These are phyloP conservation scores for Drosophila ficusphila DNA, from an alignment of 1,140 invertebrate genomes.

Conservation along the genomic window DNA sequence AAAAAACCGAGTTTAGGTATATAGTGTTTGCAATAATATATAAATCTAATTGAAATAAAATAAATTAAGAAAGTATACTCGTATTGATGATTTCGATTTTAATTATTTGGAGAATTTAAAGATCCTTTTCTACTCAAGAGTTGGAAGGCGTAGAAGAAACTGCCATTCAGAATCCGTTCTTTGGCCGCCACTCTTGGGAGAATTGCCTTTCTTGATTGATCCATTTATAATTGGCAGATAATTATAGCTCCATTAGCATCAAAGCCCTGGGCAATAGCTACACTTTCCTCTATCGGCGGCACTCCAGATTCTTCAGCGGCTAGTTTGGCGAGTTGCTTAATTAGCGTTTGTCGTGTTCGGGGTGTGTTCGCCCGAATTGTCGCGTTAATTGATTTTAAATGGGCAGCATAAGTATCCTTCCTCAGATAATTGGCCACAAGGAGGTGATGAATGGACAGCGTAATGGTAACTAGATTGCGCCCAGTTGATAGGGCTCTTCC, in stretches of 20 bases:
- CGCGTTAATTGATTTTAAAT: conserved; percentile 79
- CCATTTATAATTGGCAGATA: conserved; percentile 72
- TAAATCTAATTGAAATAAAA: too few species aligned
- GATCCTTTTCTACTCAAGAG: too few species aligned
- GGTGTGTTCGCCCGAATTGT: conserved; percentile 55
- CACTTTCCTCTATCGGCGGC: conserved; percentile 48
- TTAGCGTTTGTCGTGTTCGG: conserved; percentile 38
- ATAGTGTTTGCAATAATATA: too few species aligned
- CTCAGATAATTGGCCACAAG: conserved; percentile 26
- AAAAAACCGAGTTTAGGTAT: too few species aligned
- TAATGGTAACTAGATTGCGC: not conserved
- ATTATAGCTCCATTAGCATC: conserved; percentile 57
- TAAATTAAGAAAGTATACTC: too few species aligned
- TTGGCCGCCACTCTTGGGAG: not conserved
- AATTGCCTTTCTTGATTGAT: conserved; percentile 55
- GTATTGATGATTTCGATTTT: too few species aligned
- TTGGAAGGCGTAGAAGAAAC: not conserved
- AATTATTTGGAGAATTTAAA: too few species aligned
- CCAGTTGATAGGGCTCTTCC: not conserved
- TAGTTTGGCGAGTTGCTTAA: conserved; percentile 43
- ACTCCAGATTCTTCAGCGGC: conserved; percentile 22
- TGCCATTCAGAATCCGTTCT: not conserved
- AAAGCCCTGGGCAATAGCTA: conserved; percentile 58
- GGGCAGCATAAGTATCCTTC: conserved; percentile 39
- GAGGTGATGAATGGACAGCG: conserved; percentile 18